These are phyloP conservation scores for Atlantisia rogersi DNA, from an alignment of 2,113 vertebrate genomes.

Conservation along the genomic window DNA sequence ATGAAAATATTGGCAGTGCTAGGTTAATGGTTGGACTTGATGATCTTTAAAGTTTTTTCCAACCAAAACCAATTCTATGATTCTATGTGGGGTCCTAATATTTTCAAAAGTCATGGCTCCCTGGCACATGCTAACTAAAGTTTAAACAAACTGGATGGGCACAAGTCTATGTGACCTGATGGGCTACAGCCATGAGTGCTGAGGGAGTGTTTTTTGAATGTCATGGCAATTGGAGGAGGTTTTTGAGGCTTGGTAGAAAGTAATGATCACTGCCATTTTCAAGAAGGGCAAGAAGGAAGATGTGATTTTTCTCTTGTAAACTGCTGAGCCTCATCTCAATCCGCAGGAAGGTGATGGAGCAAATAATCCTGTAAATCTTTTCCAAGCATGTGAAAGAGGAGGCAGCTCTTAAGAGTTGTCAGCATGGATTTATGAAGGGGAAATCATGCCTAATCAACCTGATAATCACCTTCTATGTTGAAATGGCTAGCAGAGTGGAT, in stretches of 20 bases:
- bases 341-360: neutral
- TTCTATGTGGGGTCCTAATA: neutral
- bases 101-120: neutral
- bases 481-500: neutral
- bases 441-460: neutral
- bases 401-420: neutral
- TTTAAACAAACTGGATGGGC: neutral
- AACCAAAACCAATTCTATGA: too few species aligned
- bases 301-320: neutral
- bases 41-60: too few species aligned
- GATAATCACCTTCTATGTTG: neutral
- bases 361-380: neutral
- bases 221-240: neutral
- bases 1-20: neutral
- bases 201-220: neutral
- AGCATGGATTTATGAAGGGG: neutral
- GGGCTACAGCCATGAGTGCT: rapidly evolving
- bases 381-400: neutral
- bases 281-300: neutral
- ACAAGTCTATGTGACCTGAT: rapidly evolving
- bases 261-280: neutral
- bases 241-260: neutral
- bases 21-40: too few species aligned
- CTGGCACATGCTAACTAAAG: neutral
- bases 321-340: neutral